A percentile compares a stretch with the other conserved stretches of the same genome.
Evolutionary conservation across 2,797 vertebrate species (phyloP).

Genomic region (Thamnophis elegans): DNA sequence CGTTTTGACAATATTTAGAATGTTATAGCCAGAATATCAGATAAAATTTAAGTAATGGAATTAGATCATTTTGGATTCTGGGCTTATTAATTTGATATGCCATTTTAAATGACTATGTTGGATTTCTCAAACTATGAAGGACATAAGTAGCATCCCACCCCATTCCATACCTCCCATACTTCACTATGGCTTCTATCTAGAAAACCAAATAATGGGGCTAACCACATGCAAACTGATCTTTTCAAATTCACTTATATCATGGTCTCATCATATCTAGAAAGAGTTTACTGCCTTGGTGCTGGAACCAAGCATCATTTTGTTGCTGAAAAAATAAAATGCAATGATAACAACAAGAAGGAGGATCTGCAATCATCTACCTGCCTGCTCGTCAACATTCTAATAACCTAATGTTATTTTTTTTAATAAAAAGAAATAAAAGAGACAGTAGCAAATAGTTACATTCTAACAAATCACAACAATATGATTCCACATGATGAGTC

Average conservation of each 20-base stretch:
- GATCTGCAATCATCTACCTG: background rate
- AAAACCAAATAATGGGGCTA: background rate
- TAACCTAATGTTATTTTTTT: background rate
- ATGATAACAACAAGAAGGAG: background rate
- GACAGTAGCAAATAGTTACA: background rate
- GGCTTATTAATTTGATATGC: background rate
- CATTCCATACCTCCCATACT: background rate
- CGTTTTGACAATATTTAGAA: background rate
- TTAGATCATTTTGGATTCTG: background rate
- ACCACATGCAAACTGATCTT: background rate
- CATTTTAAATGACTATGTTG: background rate
- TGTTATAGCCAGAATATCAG: background rate
- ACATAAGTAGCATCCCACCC: background rate
- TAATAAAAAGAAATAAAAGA: background rate
- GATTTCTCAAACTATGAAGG: background rate
- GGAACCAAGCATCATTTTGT: background rate
- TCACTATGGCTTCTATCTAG: background rate
- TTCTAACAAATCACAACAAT: background rate
- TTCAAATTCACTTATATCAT: background rate
- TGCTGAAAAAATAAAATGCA: background rate
- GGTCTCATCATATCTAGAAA: background rate
- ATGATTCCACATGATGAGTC: background rate
- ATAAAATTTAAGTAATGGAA: background rate
- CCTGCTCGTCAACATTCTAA: background rate
- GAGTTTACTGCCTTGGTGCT: background rate